Conservation (phyloP, 2,888 invertebrate genomes). For the Scrobipalpa atriplicella region DNA sequence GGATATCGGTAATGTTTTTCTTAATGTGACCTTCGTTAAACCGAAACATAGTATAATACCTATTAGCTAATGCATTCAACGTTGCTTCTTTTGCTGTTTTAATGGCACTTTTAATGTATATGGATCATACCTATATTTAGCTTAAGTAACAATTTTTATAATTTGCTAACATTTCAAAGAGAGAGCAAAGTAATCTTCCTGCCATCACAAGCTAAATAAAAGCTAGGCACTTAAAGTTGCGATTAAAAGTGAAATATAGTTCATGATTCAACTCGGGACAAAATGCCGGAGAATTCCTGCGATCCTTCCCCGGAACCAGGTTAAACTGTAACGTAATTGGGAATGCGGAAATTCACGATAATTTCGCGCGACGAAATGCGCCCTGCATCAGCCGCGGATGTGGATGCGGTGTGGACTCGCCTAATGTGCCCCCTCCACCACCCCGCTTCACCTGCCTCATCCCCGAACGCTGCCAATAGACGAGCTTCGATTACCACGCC, state of each 20-base stretch:
- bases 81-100: too few species aligned
- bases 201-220: background rate
- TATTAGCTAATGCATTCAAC: too few species aligned
- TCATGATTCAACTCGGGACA: constrained; percentile 7
- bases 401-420: constrained; percentile 41
- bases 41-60: too few species aligned
- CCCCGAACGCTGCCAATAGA: background rate
- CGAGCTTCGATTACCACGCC: background rate
- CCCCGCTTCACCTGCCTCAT: background rate
- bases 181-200: background rate
- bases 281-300: constrained; percentile 17
- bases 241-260: background rate
- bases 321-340: constrained; percentile 47
- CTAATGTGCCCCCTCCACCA: constrained; percentile 39
- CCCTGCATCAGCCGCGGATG: constrained; percentile 35
- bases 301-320: constrained; percentile 30
- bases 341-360: constrained; percentile 44
- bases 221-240: background rate
- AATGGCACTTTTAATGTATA: too few species aligned
- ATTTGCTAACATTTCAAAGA: too few species aligned
- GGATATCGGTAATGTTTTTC: background rate
- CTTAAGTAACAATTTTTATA: too few species aligned
- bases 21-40: too few species aligned
- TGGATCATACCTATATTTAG: too few species aligned
- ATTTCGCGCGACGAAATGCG: constrained; percentile 42